Base-by-base conservation (phyloP, 2,113 vertebrate genomes). In the Petromus typicus region DNA sequence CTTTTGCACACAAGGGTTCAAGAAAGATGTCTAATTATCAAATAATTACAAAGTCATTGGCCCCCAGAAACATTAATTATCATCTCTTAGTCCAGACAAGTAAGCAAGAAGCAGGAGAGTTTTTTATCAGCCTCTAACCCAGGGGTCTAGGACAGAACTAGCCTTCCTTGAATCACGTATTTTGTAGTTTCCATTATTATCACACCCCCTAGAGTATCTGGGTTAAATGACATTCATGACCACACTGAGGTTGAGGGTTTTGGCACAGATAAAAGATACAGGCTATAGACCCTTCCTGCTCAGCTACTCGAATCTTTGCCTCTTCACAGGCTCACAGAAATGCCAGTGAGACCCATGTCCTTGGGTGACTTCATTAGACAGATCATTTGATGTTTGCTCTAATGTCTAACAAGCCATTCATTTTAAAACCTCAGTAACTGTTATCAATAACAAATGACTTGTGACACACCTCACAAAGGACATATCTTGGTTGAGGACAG, bases 361-460 rank as follows among this genome's bases (percentile, higher is more conserved):
- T 90, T 78, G 37, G 40, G 14, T n/a, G 78, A 90, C 79, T 59
- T 95, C 17, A 0, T 61, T 85, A 89, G 22, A 80, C n/a, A 91
- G 48, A 86, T 78, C 64, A 10, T 59, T 93, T 76, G 67, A 25
- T 27, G 10, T 86, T 63, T 95, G 78, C 73, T 67, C 61, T 92
- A 20, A 92, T 92, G 84, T 93, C 73, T 93, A 92, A 63, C 5
- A 57, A 90, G 80, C n/a, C 75, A 89, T 76, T 96, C 57, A 93
- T 94, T 96, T 90, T 57, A 84, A 92, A 95, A 79, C 40, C 92
- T 94, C 54, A 25, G 43, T 78, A 75, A 43, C 23, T 87, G 16
- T 89, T 81, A 78, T 30, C 30, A 87, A 76, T 86, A 54, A 90
- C 30, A 81, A 93, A 92, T 75, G 25, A n/a, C 43, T 95, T 79